Conservation (phyloP, 2,113 vertebrate species). For the Colinus virginianus region DNA sequence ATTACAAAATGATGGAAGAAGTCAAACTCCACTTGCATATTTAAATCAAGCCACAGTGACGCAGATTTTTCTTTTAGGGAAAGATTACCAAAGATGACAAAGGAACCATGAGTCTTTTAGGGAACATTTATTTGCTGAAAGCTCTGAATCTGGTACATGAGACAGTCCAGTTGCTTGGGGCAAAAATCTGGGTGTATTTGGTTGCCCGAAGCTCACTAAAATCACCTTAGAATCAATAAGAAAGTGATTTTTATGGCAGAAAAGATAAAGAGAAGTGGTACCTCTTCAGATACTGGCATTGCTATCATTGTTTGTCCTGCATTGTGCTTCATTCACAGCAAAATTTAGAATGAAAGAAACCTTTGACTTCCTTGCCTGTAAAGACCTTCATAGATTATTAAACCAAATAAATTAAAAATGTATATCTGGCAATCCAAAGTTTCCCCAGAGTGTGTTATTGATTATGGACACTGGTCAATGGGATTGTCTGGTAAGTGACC, state of each 20-base stretch:
- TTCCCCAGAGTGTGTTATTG: background rate
- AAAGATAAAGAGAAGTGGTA: too few species aligned
- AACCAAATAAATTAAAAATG: background rate
- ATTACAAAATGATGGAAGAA: constrained; percentile 42
- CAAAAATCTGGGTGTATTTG: background rate
- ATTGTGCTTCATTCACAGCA: background rate
- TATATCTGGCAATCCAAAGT: background rate
- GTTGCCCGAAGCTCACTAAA: background rate
- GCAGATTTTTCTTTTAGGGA: constrained; percentile 22
- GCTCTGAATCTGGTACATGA: background rate
- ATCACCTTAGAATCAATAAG: background rate
- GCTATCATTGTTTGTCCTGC: background rate
- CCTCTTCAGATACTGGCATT: background rate
- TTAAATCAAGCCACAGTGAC: constrained; percentile 29
- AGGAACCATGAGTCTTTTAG: background rate
- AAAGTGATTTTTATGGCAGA: background rate
- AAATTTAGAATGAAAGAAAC: background rate
- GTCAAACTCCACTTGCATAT: constrained; percentile 19
- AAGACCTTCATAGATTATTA: background rate
- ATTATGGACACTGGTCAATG: background rate
- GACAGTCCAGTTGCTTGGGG: background rate
- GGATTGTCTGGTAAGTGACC: background rate
- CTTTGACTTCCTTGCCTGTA: background rate
- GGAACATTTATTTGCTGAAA: background rate
- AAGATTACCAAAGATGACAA: constrained; percentile 13